These are phyloP conservation scores for Nineta flava DNA, from an alignment of 2,888 invertebrate species.

Conservation along the genomic window DNA sequence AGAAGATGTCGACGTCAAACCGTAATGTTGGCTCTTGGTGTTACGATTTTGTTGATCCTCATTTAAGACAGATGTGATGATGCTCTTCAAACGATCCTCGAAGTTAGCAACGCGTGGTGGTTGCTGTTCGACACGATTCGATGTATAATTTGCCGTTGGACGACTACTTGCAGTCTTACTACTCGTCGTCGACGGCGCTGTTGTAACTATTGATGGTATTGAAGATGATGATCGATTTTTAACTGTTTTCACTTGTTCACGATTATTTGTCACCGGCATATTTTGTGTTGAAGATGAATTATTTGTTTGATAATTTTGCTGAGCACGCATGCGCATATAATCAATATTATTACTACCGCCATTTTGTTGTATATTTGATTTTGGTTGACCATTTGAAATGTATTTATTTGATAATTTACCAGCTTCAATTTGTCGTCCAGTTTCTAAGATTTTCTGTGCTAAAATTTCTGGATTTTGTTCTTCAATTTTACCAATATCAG, in stretches of 20 bases:
- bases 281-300: neutral
- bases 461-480: conserved; percentile 83
- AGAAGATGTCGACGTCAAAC: neutral
- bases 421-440: conserved; percentile 77
- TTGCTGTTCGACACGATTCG: conserved; percentile 38
- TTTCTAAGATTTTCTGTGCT: conserved; percentile 79
- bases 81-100: conserved; percentile 76
- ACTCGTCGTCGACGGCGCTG: neutral
- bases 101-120: conserved; percentile 78
- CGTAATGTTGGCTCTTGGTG: conserved; percentile 14
- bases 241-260: neutral
- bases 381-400: neutral
- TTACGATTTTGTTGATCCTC: conserved; percentile 54
- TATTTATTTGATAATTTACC: conserved; percentile 39
- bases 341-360: neutral
- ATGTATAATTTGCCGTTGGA: neutral
- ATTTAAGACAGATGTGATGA: conserved; percentile 72
- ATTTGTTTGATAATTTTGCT: neutral
- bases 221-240: neutral
- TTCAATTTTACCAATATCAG: conserved; percentile 78
- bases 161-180: neutral
- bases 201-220: neutral
- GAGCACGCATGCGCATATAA: neutral
- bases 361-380: neutral
- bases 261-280: neutral